Evolutionary conservation across 1,140 invertebrate species (phyloP), one percentile per base, ranked within the genome.

Genomic region (Pararge aegeria): DNA sequence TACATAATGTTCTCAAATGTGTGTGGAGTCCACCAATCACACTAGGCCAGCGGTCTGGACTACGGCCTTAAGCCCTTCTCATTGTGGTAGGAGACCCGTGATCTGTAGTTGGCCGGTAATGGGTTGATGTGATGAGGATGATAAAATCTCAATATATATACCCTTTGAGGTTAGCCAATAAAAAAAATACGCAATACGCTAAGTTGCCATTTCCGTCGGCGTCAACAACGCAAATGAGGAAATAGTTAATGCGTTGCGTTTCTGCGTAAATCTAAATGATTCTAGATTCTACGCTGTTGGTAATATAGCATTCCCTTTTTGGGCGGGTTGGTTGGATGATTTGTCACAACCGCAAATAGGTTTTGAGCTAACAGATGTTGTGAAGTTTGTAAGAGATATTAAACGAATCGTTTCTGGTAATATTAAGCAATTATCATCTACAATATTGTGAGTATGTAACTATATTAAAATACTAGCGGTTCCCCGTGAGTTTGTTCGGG

Each of bases 271-370:
- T 20, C 44, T 46, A 46, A 20, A 24, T 21, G 44, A 46, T 21
- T 20, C 44, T 21, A 20, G 44, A n/a, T n/a, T n/a, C 44, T 24
- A 24, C 44, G 6, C 1, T 46, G 44, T 12, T 2, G 6, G 44
- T 21, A 21, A 55, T 42, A 21, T 40, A 9, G 9, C 19, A 40
- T 40, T 30, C 24, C 16, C 29, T 55, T 5, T 44, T 55, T 34
- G 2, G 30, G 30, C n/a, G 10, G 30, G 30, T 3, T 55, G 38
- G 37, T 19, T 9, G 37, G 52, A 21, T 55, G 15, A 44, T 42
- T 42, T 29, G 20, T 15, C 16, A 20, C 46, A 46, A 46, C 53
- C 53, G 15, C 53, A 55, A 55, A 55, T 46, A 18, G 21, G n/a
- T 20, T 44, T 46, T 20, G 16, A 46, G 13, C 13, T 13, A 46